Conservation (phyloP, 2,113 vertebrate genomes). For the Drymodes brunneopygia region DNA sequence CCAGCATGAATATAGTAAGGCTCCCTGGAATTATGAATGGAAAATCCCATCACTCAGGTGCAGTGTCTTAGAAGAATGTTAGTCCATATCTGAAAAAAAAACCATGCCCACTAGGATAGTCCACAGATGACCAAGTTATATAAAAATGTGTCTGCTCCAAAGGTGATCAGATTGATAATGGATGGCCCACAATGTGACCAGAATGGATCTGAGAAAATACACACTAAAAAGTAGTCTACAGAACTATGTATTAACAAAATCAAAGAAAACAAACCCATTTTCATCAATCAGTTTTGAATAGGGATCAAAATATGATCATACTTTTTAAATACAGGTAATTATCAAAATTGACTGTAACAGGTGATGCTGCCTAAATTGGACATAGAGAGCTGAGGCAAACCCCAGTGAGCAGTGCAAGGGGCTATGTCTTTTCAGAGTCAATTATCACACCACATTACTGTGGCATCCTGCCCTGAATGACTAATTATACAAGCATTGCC, state of each 20-base stretch:
- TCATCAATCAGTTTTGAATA: neutral
- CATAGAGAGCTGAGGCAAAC: neutral
- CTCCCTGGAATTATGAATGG: neutral
- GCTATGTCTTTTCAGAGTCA: neutral
- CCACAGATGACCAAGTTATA: neutral
- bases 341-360: neutral
- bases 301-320: neutral
- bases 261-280: neutral
- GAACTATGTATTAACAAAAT: neutral
- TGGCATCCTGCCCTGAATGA: neutral
- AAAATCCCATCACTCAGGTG: neutral
- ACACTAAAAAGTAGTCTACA: neutral
- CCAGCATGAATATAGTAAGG: neutral
- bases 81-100: neutral
- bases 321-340: neutral
- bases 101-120: accelerated
- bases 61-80: neutral
- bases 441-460: too few relatives aligned
- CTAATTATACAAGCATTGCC: neutral
- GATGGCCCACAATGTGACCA: neutral
- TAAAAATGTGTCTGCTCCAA: neutral
- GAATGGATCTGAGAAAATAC: neutral
- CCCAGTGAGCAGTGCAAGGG: neutral
- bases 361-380: neutral
- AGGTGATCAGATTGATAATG: neutral